Evolutionary conservation across 2,888 invertebrate species (phyloP).

Genomic region (Sclerodermus sp.): DNA sequence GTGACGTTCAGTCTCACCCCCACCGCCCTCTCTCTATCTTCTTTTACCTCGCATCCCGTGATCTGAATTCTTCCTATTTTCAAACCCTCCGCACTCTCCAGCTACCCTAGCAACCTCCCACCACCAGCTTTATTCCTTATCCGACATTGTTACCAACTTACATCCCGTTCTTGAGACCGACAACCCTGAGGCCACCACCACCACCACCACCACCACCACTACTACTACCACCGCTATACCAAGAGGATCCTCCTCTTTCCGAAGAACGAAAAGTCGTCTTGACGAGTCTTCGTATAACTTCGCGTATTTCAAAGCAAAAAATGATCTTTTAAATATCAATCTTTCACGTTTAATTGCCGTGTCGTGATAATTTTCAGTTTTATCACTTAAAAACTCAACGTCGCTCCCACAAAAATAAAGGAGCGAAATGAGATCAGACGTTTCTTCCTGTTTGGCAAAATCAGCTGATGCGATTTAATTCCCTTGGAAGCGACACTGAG

Average conservation of each 20-base stretch:
- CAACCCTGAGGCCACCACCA: slow-evolving; percentile 11
- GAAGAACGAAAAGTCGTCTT: slow-evolving; percentile 1
- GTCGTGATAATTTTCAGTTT: too few relatives aligned
- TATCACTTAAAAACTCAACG: too few relatives aligned
- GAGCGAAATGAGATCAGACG: too few relatives aligned
- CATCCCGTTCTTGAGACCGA: slow-evolving; percentile 20
- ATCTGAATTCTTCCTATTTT: slow-evolving; percentile 55
- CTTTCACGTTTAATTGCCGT: too few relatives aligned
- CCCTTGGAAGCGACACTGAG: slow-evolving; percentile 34
- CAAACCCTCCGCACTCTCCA: slow-evolving; percentile 31
- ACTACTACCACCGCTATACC: slow-evolving; percentile 11
- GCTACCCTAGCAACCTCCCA: slow-evolving; percentile 14
- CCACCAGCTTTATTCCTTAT: slow-evolving; percentile 48
- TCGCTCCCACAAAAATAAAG: too few relatives aligned
- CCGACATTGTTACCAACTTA: slow-evolving; percentile 54
- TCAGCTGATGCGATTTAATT: slow-evolving; percentile 54
- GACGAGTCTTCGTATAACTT: neutral
- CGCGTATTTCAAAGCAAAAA: neutral
- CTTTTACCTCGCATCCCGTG: slow-evolving; percentile 37
- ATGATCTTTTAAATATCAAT: too few relatives aligned
- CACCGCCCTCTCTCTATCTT: slow-evolving; percentile 9
- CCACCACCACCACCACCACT: slow-evolving; percentile 13
- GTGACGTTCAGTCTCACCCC: slow-evolving; percentile 4
- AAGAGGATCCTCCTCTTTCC: slow-evolving; percentile 18
- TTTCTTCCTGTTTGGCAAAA: slow-evolving; percentile 10